Evolutionary conservation across 2,888 invertebrate genomes (phyloP).

Genomic region (Sinotaia quadrata): DNA sequence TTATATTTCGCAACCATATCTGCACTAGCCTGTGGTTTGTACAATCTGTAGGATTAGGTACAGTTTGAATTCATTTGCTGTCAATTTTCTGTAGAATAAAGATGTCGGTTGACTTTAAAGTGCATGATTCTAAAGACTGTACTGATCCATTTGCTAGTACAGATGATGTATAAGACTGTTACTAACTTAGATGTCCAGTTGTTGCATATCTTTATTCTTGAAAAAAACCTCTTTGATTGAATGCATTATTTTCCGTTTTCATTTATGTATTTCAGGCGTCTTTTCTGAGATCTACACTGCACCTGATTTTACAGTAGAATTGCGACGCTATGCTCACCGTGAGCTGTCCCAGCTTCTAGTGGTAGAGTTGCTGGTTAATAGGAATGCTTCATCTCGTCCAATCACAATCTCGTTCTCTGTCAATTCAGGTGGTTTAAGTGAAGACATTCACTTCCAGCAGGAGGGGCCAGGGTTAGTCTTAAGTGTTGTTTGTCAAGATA

Average conservation of each 20-base stretch:
- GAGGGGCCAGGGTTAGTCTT: slow-evolving; percentile 28
- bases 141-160: too few relatives aligned
- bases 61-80: too few relatives aligned
- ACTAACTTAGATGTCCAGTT: too few relatives aligned
- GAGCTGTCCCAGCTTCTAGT: slow-evolving; percentile 58
- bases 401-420: slow-evolving; percentile 42
- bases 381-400: slow-evolving; percentile 27
- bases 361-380: slow-evolving; percentile 52
- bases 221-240: neutral
- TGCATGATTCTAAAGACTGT: too few relatives aligned
- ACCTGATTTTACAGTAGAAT: slow-evolving; percentile 48
- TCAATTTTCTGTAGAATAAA: too few relatives aligned
- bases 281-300: slow-evolving; percentile 51
- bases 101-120: too few relatives aligned
- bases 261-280: slow-evolving; percentile 46
- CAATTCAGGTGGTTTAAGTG: slow-evolving; percentile 46
- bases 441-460: slow-evolving; percentile 44
- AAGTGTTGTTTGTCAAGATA: too few relatives aligned
- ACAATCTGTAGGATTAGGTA: too few relatives aligned
- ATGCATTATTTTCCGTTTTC: neutral
- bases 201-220: neutral
- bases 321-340: slow-evolving; percentile 67
- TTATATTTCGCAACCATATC: too few relatives aligned
- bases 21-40: too few relatives aligned
- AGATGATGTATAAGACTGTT: too few relatives aligned